Evolutionary conservation across 2,888 invertebrate species (phyloP).

Genomic region (Timema cristinae): DNA sequence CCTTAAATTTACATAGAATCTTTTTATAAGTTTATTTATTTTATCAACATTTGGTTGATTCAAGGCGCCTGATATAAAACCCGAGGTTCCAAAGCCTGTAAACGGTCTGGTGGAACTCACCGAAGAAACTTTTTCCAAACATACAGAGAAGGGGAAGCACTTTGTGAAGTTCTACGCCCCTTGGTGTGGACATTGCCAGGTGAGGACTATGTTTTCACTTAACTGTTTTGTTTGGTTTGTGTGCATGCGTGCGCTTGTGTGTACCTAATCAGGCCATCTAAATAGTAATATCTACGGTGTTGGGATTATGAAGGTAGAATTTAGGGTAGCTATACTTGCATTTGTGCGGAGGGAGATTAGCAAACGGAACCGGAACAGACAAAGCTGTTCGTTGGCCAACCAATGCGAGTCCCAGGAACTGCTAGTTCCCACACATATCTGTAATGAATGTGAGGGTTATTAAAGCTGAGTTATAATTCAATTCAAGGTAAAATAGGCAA

Average conservation of each 20-base stretch:
- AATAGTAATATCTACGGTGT: no score
- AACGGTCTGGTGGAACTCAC: slow-evolving; percentile 67
- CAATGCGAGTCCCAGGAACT: no score
- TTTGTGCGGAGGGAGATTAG: no score
- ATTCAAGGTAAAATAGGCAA: no score
- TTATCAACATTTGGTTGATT: background rate
- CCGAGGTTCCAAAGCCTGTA: slow-evolving; percentile 53
- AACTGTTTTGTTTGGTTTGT: background rate
- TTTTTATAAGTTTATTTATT: background rate
- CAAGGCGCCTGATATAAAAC: slow-evolving; percentile 34
- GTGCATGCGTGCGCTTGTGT: background rate
- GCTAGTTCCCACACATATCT: no score
- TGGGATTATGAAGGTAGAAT: no score
- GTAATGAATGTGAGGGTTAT: no score
- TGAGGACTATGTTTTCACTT: slow-evolving; percentile 39
- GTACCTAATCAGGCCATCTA: no score
- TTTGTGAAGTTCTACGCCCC: slow-evolving; percentile 91
- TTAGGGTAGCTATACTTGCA: no score
- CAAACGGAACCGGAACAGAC: no score
- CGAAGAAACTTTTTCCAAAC: slow-evolving; percentile 70
- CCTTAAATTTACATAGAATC: background rate
- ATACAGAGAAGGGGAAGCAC: slow-evolving; percentile 68
- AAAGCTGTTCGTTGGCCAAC: no score
- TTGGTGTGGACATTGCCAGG: slow-evolving; percentile 87
- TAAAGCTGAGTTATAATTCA: no score